Conservation (phyloP, 2,888 invertebrate species). For the Leucania comma region DNA sequence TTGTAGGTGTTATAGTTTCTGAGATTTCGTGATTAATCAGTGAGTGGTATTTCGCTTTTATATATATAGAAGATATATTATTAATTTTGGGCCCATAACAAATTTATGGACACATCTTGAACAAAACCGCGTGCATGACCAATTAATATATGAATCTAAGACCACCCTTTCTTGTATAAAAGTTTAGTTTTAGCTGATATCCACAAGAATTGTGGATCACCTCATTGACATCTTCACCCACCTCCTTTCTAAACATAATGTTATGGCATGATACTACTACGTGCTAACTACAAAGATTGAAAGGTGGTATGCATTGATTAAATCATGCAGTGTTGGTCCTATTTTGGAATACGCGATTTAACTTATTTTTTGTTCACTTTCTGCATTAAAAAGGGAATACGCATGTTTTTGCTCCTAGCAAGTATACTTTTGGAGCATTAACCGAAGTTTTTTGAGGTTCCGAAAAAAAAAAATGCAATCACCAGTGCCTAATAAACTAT, state of each 20-base stretch:
- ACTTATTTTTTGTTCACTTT: not conserved
- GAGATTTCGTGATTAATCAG: too few species aligned
- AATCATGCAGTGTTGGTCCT: constrained; percentile 39
- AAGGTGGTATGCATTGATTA: constrained; percentile 54
- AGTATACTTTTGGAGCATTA: not conserved
- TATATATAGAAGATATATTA: too few species aligned
- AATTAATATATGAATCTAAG: not conserved
- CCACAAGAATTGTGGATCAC: not conserved
- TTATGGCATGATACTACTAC: not conserved
- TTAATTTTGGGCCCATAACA: too few species aligned
- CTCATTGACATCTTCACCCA: too few species aligned
- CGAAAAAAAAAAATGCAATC: too few species aligned
- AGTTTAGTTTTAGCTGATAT: not conserved
- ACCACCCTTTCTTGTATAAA: not conserved
- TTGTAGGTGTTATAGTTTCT: too few species aligned
- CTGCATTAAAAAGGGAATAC: constrained; percentile 24
- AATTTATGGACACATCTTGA: not conserved
- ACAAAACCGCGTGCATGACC: not conserved
- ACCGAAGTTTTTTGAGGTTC: not conserved
- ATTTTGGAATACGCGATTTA: constrained; percentile 24
- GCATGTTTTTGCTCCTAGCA: constrained; percentile 8
- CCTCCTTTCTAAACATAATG: not conserved
- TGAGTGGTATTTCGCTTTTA: too few species aligned
- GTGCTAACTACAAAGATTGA: constrained; percentile 43
- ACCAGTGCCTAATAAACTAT: too few species aligned